Evolutionary conservation across 2,888 invertebrate species (phyloP).

Genomic region (Dryobota labecula): DNA sequence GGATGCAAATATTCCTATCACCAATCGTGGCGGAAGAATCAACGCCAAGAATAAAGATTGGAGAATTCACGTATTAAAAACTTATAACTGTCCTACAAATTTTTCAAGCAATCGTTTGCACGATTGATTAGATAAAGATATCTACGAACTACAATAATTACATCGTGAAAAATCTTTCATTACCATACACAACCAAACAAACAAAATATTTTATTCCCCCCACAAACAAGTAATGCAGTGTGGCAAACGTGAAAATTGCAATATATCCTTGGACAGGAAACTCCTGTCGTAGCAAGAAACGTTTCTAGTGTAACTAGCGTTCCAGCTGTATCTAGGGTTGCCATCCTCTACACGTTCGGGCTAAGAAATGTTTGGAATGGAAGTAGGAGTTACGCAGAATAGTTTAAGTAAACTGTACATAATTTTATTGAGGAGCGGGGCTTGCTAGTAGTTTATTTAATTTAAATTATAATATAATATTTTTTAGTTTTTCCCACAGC

Average conservation of each 20-base stretch:
- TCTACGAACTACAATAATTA: neutral
- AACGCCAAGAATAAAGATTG: neutral
- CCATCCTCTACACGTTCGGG: constrained; percentile 29
- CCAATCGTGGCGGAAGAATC: neutral
- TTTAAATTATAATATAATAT: neutral
- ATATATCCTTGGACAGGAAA: constrained; percentile 76
- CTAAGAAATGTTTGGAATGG: constrained; percentile 10
- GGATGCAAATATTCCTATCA: neutral
- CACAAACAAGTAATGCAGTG: constrained; percentile 48
- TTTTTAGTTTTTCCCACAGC: neutral
- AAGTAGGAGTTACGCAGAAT: constrained; percentile 9
- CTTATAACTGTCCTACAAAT: neutral
- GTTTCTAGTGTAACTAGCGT: constrained; percentile 71
- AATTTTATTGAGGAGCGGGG: neutral
- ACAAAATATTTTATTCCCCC: constrained; percentile 57
- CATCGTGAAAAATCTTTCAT: constrained; percentile 5
- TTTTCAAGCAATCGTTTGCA: neutral
- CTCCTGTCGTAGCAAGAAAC: constrained; percentile 73
- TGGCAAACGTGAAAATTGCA: constrained; percentile 72
- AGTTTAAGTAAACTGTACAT: neutral
- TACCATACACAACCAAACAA: neutral
- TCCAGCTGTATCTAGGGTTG: constrained; percentile 60
- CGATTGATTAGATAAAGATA: neutral
- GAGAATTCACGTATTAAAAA: neutral
- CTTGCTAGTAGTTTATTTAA: neutral